Base-by-base conservation (phyloP, 2,888 invertebrate genomes). In the Oeneis ivallda region DNA sequence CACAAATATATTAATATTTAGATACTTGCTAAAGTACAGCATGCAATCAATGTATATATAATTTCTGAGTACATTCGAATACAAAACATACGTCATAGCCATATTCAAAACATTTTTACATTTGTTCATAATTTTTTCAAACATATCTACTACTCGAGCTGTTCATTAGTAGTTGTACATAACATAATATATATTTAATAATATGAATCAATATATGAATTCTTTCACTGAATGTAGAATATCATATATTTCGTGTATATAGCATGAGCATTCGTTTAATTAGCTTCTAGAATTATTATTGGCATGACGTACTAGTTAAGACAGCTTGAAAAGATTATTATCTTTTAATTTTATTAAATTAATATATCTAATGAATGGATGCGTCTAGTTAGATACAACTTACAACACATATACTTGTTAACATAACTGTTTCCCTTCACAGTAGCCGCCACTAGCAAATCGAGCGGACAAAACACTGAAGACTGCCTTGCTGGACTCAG, bases 401-500 rank as follows among this genome's bases (percentile, higher is more conserved):
- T 39, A 56, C 19, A 3, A 5, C 11, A 52, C 13, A n/a, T 52
- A 34, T 2, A 6, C n/a, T 41, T 56, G 11, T 4, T 41, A 56
- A 41, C 19, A 13, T 41, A 54, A 41, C 17, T 17, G 19, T 53
- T 64, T 62, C 65, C 41, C 70, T 64, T 82, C 77, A 37, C 87
- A 85, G 82, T 86, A 92, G 92, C 91, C 92, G 92, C 89, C 92
- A 92, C 76, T 92, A 92, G 80, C 71, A 75, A 78, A 81, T 75
- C 78, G 84, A 78, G 86, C 82, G 84, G 81, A 79, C 76, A 76
- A 77, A 84, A 79, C 76, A 80, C 76, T 87, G 79, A 81, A 81
- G 82, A 82, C 82, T 83, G 82, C 78, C 75, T 70, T 52, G 77
- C 78, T 82, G 80, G 80, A 75, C 70, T 62, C 50, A 63, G 70